These are phyloP conservation scores for Urocolius indicus DNA, from an alignment of 2,113 vertebrate species.

Conservation along the genomic window DNA sequence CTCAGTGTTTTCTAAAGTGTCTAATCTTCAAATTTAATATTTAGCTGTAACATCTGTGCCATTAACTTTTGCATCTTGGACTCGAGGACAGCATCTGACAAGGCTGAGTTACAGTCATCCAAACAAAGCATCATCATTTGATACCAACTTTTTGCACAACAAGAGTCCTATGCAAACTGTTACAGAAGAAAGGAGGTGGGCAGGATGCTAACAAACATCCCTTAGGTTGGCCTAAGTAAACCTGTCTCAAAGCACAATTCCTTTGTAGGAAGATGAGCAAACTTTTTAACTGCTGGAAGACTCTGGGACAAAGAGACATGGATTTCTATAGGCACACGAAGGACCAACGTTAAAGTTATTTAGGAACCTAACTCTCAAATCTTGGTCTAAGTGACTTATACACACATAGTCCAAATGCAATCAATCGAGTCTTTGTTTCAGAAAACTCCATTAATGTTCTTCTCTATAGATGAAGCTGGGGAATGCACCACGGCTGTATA, in stretches of 20 bases:
- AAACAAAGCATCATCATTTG: background rate
- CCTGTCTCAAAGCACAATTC: background rate
- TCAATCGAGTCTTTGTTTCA: background rate
- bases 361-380: background rate
- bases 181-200: background rate
- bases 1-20: background rate
- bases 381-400: background rate
- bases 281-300: background rate
- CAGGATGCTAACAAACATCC: background rate
- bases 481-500: background rate
- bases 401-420: background rate
- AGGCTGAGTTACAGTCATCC: background rate
- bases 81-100: background rate
- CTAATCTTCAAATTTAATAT: background rate
- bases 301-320: background rate
- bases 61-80: background rate
- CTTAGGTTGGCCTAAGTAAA: background rate
- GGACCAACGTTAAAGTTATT: background rate
- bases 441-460: background rate
- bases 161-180: background rate
- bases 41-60: background rate
- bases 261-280: background rate
- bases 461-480: background rate
- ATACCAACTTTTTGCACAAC: background rate
- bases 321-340: background rate